Percentiles rank a stretch among this genome's conserved stretches.
These are phyloP conservation scores for Gobiocypris rarus DNA, from an alignment of 2,113 vertebrate genomes.

Conservation along the genomic window DNA sequence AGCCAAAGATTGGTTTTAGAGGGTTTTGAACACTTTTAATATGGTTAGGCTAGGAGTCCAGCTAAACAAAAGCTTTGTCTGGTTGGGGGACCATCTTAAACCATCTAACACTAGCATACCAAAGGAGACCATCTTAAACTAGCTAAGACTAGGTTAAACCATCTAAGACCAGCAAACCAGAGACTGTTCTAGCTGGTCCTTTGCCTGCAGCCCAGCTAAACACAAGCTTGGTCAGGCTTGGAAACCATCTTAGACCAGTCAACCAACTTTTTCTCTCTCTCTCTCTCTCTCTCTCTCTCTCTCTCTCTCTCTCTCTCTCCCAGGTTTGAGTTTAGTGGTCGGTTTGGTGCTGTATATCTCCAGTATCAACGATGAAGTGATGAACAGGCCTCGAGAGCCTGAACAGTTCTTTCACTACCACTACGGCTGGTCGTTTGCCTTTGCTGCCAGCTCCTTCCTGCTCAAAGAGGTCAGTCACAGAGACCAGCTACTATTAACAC, in stretches of 20 bases:
- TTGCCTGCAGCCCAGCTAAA: not conserved
- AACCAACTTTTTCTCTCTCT: not conserved
- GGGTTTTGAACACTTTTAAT: not conserved
- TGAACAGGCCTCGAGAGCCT: conserved; percentile 84
- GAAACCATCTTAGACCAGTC: not conserved
- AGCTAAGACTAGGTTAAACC: not conserved
- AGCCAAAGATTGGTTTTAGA: not conserved
- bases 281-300: no score
- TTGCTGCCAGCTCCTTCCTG: conserved; percentile 87
- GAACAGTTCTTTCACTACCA: conserved; percentile 86
- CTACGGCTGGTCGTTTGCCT: conserved; percentile 91
- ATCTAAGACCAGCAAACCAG: not conserved
- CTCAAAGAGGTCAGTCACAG: conserved; percentile 83
- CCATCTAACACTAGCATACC: not conserved
- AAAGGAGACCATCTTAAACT: not conserved
- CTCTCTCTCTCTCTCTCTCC: not conserved
- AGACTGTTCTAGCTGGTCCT: not conserved
- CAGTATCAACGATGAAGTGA: conserved; percentile 90
- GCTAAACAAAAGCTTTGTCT: not conserved
- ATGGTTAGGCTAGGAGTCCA: not conserved
- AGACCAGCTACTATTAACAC: not conserved
- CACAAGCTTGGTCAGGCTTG: not conserved
- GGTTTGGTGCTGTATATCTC: conserved; percentile 90
- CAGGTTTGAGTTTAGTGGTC: conserved; percentile 57
- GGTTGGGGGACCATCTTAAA: not conserved